A percentile compares a stretch with the other conserved stretches of the same genome.
phyloP scores from a whole-genome alignment of 2,113 vertebrate genomes.

The Coturnix japonica region DNA sequence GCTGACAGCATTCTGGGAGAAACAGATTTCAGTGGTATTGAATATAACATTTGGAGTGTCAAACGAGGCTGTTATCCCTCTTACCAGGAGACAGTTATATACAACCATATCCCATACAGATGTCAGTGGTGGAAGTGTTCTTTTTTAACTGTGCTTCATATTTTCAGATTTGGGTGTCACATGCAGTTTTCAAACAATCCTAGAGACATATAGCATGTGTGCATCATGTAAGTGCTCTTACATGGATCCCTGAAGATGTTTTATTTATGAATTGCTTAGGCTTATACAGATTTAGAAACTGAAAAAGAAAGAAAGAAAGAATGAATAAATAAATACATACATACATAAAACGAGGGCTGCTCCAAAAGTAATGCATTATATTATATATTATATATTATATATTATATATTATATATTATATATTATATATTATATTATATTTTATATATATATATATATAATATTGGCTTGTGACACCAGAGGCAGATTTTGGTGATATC shows the following conservation, averaged over 20 bases:
- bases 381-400: too few relatives aligned
- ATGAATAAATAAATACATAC: too few relatives aligned
- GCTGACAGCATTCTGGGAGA: rapidly evolving
- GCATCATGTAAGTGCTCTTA: neutral
- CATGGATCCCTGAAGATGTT: neutral
- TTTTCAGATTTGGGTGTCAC: neutral
- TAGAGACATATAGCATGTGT: neutral
- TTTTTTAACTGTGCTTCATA: neutral
- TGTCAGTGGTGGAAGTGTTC: neutral
- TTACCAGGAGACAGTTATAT: neutral
- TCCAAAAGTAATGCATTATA: neutral
- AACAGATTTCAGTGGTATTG: neutral
- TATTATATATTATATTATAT: too few relatives aligned
- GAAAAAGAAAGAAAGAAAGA: neutral
- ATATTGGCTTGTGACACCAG: too few relatives aligned
- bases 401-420: too few relatives aligned
- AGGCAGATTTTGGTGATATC: too few relatives aligned
- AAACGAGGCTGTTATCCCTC: neutral
- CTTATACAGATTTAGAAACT: neutral
- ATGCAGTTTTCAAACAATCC: neutral
- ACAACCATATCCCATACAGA: neutral
- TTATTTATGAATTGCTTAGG: neutral
- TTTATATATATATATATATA: too few relatives aligned
- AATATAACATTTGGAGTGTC: neutral
- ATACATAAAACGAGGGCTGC: neutral